Base-by-base conservation (phyloP, 2,888 invertebrate species). In the Polyommatus icarus region DNA sequence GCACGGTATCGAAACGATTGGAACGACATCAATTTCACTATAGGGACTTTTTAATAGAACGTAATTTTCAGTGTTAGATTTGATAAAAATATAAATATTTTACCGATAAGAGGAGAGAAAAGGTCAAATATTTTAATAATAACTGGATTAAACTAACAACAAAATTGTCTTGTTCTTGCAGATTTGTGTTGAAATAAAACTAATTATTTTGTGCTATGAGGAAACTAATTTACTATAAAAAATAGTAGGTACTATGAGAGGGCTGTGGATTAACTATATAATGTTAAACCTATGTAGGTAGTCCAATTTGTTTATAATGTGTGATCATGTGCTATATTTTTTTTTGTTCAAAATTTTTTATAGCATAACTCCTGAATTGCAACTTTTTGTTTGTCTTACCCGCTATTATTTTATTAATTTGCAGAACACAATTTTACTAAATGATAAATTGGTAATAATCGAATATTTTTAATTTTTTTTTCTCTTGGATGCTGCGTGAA, bases 401-500 rank as follows among this genome's bases (percentile, higher is more conserved):
- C 73, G 73, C 73, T 73, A 73, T 46, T 15, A 15, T 73, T 50
- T 73, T 20, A 73, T 46, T 73, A 24, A 46, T 73, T 73, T 73
- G 73, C 46, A 73, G n/a, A 72, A 72, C 67, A 32, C 67, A 67
- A 67, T 67, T 32, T 67, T 67, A 67, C 67, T 67, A 29, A 67
- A 67, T 67, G 72, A 72, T 72, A 40, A 72, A 72, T 73, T 75
- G 75, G 29, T 29, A 75, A 75, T 75, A 75, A 75, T 75, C 12
- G 15, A 67, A 67, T 67, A 67, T 73, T 73, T 73, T 75, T 54
- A 54, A 75, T 54, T 75, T 50, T 54, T 54, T n/a, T 75, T 75
- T 75, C 75, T 75, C 75, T 75, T 75, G 75, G 75, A 75, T 75
- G 75, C 75, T 75, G 75, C 75, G 75, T 75, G 24, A 75, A 54